Evolutionary conservation across 1,140 invertebrate genomes (phyloP).

Genomic region (Cyphomyrmex costatus): DNA sequence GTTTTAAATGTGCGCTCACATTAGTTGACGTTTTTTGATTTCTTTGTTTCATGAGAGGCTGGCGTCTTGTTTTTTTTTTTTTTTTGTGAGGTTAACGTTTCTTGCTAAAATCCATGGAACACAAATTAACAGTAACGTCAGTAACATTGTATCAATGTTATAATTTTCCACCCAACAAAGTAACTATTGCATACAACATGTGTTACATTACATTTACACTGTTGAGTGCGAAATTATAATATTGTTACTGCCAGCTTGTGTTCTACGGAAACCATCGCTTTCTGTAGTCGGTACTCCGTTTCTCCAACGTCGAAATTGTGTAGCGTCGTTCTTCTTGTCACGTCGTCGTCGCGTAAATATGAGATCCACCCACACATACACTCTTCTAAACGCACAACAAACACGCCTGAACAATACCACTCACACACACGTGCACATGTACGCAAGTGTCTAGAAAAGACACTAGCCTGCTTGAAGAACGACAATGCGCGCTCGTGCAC

Average conservation of each 20-base stretch:
- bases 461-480: constrained; percentile 35
- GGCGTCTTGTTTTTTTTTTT: not conserved
- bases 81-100: not conserved
- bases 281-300: not conserved
- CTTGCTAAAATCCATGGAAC: not conserved
- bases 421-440: not conserved
- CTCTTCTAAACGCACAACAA: not conserved
- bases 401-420: not conserved
- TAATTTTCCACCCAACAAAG: too few species aligned
- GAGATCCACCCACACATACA: not conserved
- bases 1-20: constrained; percentile 44
- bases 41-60: too few species aligned
- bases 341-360: constrained; percentile 66
- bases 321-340: constrained; percentile 34
- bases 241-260: too few species aligned
- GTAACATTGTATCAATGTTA: too few species aligned
- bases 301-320: not conserved
- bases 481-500: constrained; percentile 21
- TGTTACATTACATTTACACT: too few species aligned
- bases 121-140: too few species aligned
- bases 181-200: too few species aligned
- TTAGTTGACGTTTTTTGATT: not conserved
- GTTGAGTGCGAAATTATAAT: too few species aligned
- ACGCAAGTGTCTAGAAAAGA: not conserved
- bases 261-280: too few species aligned